A percentile compares a stretch with the other conserved stretches of the same genome.
These are phyloP conservation scores for Poicephalus gulielmi DNA, from an alignment of 2,113 vertebrate species.

Conservation along the genomic window DNA sequence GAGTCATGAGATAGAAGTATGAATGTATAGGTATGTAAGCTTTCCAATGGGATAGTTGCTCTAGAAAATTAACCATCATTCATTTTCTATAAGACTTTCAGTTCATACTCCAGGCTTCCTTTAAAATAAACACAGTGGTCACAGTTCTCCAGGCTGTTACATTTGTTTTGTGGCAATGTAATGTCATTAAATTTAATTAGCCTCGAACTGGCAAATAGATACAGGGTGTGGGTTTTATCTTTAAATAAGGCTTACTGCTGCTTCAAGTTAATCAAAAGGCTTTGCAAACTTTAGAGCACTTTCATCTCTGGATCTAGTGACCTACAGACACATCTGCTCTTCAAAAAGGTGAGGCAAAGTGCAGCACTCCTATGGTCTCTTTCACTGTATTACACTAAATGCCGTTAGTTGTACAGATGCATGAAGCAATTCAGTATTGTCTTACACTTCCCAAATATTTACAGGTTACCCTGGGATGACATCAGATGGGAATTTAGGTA, in stretches of 20 bases:
- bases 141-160: background rate
- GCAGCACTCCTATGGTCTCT: background rate
- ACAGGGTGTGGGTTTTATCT: background rate
- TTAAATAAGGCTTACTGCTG: background rate
- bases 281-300: background rate
- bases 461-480: background rate
- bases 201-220: background rate
- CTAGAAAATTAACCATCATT: background rate
- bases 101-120: background rate
- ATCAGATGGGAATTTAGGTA: background rate
- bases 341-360: background rate
- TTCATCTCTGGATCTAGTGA: background rate
- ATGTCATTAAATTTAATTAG: background rate
- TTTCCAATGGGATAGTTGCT: background rate
- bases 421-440: background rate
- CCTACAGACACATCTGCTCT: background rate
- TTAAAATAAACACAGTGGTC: background rate
- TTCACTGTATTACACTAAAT: background rate
- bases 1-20: background rate
- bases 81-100: background rate
- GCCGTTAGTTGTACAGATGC: background rate
- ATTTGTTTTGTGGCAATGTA: background rate
- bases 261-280: background rate
- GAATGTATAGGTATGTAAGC: rapidly evolving
- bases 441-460: background rate